Conservation (phyloP, 2,888 invertebrate species). For the Fragum whitleyi region DNA sequence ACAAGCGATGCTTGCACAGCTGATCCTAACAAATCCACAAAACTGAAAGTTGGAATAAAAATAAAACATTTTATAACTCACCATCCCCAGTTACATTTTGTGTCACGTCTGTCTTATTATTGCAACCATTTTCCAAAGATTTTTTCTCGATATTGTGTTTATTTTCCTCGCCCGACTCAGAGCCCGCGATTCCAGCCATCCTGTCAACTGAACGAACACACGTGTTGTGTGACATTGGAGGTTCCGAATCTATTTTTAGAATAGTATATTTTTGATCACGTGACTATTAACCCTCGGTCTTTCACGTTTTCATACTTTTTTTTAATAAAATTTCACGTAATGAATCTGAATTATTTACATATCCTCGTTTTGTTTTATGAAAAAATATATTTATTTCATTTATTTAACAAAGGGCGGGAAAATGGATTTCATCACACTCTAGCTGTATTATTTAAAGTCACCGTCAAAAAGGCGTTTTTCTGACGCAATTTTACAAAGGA, state of each 20-base stretch:
- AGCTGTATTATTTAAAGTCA: too few species aligned
- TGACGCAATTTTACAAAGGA: too few species aligned
- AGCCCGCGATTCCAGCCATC: slow-evolving; percentile 76
- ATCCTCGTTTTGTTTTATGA: too few species aligned
- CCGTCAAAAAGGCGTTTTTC: too few species aligned
- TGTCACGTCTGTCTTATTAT: not conserved
- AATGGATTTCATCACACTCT: too few species aligned
- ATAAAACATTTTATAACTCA: slow-evolving; percentile 9
- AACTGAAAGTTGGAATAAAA: not conserved
- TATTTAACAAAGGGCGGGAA: too few species aligned
- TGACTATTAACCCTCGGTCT: slow-evolving; percentile 16
- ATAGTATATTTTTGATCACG: slow-evolving; percentile 42
- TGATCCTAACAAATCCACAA: not conserved
- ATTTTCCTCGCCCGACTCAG: slow-evolving; percentile 60
- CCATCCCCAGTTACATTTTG: slow-evolving; percentile 30
- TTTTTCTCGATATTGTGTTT: slow-evolving; percentile 22
- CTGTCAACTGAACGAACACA: slow-evolving; percentile 44
- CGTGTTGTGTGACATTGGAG: slow-evolving; percentile 47
- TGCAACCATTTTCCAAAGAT: slow-evolving; percentile 24
- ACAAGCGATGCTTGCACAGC: not conserved
- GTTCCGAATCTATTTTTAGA: slow-evolving; percentile 59
- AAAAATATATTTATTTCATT: too few species aligned
- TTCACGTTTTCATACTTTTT: not conserved
- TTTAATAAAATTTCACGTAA: too few species aligned
- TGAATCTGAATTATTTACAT: too few species aligned